Evolutionary conservation across 2,888 invertebrate species (phyloP).

Genomic region (Saturnia pavonia): DNA sequence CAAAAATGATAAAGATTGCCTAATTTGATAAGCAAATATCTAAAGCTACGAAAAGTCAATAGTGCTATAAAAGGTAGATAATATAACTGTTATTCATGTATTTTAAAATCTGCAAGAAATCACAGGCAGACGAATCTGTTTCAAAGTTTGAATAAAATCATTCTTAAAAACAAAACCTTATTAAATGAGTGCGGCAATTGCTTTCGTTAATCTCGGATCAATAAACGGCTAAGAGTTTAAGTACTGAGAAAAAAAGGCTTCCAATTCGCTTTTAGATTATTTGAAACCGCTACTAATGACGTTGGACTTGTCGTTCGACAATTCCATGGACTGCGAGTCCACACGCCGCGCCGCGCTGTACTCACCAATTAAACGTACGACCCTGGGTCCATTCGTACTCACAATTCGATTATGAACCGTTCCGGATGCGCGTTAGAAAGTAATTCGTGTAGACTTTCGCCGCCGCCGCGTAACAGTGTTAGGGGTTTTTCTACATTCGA

Average conservation of each 20-base stretch:
- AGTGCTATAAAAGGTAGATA: too few species aligned
- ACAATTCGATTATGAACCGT: slow-evolving; percentile 53
- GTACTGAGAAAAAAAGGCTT: background rate
- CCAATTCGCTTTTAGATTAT: background rate
- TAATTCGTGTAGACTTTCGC: slow-evolving; percentile 57
- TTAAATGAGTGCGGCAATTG: background rate
- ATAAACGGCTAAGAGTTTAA: slow-evolving; percentile 7
- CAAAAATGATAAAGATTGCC: too few species aligned
- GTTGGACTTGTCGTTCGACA: slow-evolving; percentile 15
- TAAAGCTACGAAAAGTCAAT: too few species aligned
- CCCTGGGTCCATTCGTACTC: slow-evolving; percentile 37
- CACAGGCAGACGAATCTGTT: too few species aligned
- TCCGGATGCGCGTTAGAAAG: slow-evolving; percentile 50
- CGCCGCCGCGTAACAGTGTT: slow-evolving; percentile 40
- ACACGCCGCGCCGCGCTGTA: slow-evolving; percentile 30
- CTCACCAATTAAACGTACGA: slow-evolving; percentile 52
- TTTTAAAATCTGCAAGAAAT: too few species aligned
- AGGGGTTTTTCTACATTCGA: slow-evolving; percentile 34
- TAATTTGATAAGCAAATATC: too few species aligned
- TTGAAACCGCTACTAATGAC: slow-evolving; percentile 8
- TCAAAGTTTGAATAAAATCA: too few species aligned
- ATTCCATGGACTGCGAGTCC: slow-evolving; percentile 29
- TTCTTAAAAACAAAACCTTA: too few species aligned
- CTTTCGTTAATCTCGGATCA: background rate
- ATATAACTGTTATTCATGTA: too few species aligned